Conservation (phyloP, 2,113 vertebrate species). For the Bostrychus sinensis region DNA sequence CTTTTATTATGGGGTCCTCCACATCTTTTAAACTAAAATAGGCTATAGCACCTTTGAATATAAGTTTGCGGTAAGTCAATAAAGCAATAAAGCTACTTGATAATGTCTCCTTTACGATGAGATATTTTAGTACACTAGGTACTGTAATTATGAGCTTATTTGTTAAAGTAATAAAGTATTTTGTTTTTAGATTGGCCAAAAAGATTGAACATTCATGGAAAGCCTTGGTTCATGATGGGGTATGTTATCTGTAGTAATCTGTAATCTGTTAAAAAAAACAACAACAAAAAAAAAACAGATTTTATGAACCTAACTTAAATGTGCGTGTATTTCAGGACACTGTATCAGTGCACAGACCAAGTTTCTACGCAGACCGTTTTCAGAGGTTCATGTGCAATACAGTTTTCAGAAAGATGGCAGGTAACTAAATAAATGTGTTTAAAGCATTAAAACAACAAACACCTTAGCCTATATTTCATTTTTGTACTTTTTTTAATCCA, state of each 20-base stretch:
- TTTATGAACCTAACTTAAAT: too few relatives aligned
- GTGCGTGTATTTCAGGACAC: conserved; percentile 84
- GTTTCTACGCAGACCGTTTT: conserved; percentile 95
- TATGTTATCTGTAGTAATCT: conserved; percentile 60
- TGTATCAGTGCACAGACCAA: conserved; percentile 91
- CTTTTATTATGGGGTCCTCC: too few relatives aligned
- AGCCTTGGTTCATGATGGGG: conserved; percentile 92
- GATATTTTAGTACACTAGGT: too few relatives aligned
- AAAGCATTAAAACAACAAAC: conserved; percentile 14
- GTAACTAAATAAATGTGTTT: conserved; percentile 77
- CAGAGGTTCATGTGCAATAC: conserved; percentile 92
- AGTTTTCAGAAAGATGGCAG: conserved; percentile 85
- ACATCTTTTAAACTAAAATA: background rate
- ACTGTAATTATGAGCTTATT: too few relatives aligned
- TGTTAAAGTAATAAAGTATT: too few relatives aligned
- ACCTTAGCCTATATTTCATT: background rate
- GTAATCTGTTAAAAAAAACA: too few relatives aligned
- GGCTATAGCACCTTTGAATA: background rate
- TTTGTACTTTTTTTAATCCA: conserved; percentile 43
- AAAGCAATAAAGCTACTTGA: too few relatives aligned
- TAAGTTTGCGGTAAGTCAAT: background rate
- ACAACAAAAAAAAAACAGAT: too few relatives aligned
- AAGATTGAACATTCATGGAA: conserved; percentile 96
- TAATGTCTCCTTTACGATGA: too few relatives aligned
- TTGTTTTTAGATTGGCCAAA: conserved; percentile 86